Conservation (phyloP, 1,140 invertebrate genomes). For the Drosophila athabasca region DNA sequence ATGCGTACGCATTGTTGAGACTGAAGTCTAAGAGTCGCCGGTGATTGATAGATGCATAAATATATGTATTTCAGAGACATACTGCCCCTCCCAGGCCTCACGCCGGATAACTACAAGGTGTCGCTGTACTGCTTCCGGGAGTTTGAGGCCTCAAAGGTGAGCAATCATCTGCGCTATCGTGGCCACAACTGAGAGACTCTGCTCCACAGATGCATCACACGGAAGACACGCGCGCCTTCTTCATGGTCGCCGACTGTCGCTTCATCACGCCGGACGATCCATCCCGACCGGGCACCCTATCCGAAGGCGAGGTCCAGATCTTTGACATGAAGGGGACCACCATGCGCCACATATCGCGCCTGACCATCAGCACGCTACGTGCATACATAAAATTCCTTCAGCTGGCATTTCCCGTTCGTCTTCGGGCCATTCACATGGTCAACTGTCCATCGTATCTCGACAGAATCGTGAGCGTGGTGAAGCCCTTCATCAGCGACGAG, state of each 20-base stretch:
- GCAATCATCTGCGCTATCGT: not conserved
- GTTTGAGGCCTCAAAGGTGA: constrained; percentile 85
- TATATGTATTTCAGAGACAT: constrained; percentile 84
- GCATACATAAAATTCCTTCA: constrained; percentile 84
- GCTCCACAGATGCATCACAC: constrained; percentile 86
- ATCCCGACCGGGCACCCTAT: constrained; percentile 49
- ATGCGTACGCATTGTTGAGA: constrained; percentile 58
- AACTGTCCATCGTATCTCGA: constrained; percentile 87
- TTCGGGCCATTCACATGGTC: constrained; percentile 90
- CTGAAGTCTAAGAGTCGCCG: no score
- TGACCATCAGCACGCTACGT: constrained; percentile 86
- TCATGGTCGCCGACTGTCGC: constrained; percentile 88
- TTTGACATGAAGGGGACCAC: constrained; percentile 88
- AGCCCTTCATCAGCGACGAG: constrained; percentile 88
- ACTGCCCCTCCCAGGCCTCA: constrained; percentile 85
- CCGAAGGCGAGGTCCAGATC: constrained; percentile 88
- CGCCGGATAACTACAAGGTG: constrained; percentile 85
- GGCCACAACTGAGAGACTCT: not conserved
- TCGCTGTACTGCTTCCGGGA: constrained; percentile 87
- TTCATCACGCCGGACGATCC: constrained; percentile 85
- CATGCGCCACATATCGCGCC: constrained; percentile 86
- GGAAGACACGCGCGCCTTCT: constrained; percentile 87
- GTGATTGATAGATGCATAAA: not conserved
- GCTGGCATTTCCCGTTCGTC: constrained; percentile 89
- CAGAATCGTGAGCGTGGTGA: constrained; percentile 86